These are phyloP conservation scores for Motacilla alba DNA, from an alignment of 2,113 vertebrate species.

Conservation along the genomic window DNA sequence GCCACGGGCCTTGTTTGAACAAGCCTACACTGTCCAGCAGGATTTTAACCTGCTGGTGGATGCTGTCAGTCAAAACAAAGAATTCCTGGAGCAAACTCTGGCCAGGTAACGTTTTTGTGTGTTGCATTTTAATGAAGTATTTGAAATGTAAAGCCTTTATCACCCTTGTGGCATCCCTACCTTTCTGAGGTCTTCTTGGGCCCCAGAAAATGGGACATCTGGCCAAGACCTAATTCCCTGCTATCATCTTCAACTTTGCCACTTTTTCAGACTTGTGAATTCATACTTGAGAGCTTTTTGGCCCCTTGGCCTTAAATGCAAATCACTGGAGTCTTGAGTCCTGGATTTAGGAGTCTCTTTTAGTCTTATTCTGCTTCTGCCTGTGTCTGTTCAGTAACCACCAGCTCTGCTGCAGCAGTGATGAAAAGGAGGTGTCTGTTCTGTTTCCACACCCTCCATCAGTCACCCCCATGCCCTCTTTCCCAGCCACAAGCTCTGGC, in stretches of 20 bases:
- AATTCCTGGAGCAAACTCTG: constrained; percentile 83
- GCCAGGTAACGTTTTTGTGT: constrained; percentile 70
- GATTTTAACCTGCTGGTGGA: constrained; percentile 91
- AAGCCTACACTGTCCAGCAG: constrained; percentile 86
- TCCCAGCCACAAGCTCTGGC: not conserved
- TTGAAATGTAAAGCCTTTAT: not conserved
- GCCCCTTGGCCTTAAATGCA: not conserved
- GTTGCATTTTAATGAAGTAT: not conserved
- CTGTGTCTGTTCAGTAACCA: not conserved
- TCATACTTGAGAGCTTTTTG: not conserved
- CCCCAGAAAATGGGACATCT: not conserved
- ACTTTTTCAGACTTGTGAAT: not conserved
- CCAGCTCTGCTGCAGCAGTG: not conserved
- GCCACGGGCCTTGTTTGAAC: constrained; percentile 77
- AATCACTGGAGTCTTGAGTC: not conserved
- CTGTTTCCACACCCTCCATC: not conserved
- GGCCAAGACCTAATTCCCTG: not conserved
- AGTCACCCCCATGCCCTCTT: not conserved
- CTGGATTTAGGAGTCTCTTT: not conserved
- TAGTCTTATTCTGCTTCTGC: not conserved
- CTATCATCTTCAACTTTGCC: not conserved
- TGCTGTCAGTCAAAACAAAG: constrained; percentile 81
- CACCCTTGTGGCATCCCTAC: not conserved
- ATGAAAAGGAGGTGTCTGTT: not conserved
- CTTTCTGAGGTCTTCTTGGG: not conserved